These are phyloP conservation scores for Limnephilus marmoratus DNA, from an alignment of 2,888 invertebrate genomes.

Conservation along the genomic window DNA sequence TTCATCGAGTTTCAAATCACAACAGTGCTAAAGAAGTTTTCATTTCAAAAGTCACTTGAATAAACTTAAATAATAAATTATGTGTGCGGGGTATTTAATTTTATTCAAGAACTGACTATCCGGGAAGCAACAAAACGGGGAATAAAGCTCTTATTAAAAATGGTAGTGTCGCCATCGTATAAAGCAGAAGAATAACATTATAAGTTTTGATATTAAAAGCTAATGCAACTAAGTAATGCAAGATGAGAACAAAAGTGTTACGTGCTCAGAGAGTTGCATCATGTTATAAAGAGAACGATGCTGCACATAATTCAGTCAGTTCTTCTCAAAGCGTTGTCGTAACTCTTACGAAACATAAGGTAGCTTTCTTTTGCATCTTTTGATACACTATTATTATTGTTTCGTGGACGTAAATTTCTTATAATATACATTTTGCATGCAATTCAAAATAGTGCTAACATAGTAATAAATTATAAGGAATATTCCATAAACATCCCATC, in stretches of 20 bases:
- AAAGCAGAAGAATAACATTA: not conserved
- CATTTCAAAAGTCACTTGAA: no score
- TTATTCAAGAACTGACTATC: not conserved
- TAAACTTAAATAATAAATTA: not conserved
- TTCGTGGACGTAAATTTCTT: not conserved
- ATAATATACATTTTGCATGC: not conserved
- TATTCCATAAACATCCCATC: no score
- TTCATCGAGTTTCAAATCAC: no score
- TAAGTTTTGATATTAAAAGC: constrained; percentile 35
- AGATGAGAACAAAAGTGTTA: constrained; percentile 49
- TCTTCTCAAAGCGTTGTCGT: not conserved
- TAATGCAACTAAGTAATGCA: constrained; percentile 30
- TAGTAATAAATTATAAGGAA: no score
- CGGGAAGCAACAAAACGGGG: not conserved
- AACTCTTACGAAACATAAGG: not conserved
- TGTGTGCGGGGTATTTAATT: not conserved
- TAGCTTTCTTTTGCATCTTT: not conserved
- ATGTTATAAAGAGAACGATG: constrained; percentile 19
- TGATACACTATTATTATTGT: not conserved
- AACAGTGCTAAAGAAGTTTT: no score
- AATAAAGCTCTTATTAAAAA: not conserved
- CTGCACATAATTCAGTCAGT: constrained; percentile 2
- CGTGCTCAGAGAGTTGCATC: constrained; percentile 34
- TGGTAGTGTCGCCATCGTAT: not conserved
- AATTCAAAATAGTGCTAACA: no score